Evolutionary conservation across 2,888 invertebrate genomes (phyloP), one percentile per base, ranked within the genome.

Genomic region (Cosmia trapezina): DNA sequence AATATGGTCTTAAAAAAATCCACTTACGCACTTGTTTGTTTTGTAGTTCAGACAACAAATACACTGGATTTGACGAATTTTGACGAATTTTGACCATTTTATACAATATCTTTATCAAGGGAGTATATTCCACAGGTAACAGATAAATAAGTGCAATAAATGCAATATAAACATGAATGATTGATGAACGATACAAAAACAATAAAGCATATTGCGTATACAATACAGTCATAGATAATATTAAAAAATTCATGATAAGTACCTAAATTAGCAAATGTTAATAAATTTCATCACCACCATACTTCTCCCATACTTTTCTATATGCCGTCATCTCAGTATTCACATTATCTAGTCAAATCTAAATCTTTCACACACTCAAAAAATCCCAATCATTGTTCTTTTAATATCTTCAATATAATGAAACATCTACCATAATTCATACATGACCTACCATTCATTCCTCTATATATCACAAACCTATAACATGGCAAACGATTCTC

Each of bases 31-130:
- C 61, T 60, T 68, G 66, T 59, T 80, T 75, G 60, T 47, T 68
- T 73, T 75, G 60, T 78, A 17, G 53, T 43, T 57, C 43, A 53
- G n/a, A 56, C n/a, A 60, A 78, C 45, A 64, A 73, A 60, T 69
- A 75, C n/a, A n/a, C 14, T 14, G 14, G 0, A 9, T 19, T 28
- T n/a, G n/a, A 45, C 8, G 7, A 73, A 33, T 12, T 19, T 28
- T n/a, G n/a, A 45, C 8, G 7, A 73, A 33, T 54, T 57, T 37
- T 19, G 17, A 64, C 41, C 53, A 47, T 54, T 80, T 53, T 75
- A 78, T 78, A 75, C n/a, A 14, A 19, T 69, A 47, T 6, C n/a
- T 33, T 75, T 81, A 78, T 78, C 78, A 75, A 68, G 2, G 76
- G 53, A 47, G n/a, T 11, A 47, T 51, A 51, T 11, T 41, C 12